These are phyloP conservation scores for Corapipo altera DNA, from an alignment of 2,113 vertebrate species.

Conservation along the genomic window DNA sequence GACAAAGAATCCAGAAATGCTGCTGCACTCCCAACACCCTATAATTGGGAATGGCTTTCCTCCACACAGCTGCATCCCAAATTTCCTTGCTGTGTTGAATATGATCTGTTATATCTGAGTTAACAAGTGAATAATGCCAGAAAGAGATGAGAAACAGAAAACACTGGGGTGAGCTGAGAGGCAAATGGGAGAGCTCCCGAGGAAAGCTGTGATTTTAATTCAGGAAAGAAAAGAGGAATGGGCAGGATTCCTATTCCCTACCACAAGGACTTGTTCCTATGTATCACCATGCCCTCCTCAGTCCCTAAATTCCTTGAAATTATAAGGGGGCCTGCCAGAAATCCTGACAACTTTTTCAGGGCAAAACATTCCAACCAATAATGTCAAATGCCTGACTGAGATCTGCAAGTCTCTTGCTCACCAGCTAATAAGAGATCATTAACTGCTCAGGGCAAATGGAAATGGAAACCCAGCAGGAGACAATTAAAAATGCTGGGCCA, in stretches of 20 bases:
- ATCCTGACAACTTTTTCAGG: background rate
- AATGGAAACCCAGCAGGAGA: slow-evolving; percentile 7
- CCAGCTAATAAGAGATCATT: slow-evolving; percentile 51
- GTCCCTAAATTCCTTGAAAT: background rate
- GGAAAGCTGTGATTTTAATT: background rate
- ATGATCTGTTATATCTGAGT: too few relatives aligned
- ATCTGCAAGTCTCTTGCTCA: background rate
- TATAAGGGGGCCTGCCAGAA: background rate
- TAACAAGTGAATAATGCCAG: background rate
- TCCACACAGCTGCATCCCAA: too few relatives aligned
- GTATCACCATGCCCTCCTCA: background rate
- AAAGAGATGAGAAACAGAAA: background rate
- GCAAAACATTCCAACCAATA: slow-evolving; percentile 23
- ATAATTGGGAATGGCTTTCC: too few relatives aligned
- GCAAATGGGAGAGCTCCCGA: background rate
- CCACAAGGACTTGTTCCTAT: background rate
- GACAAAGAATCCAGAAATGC: too few relatives aligned
- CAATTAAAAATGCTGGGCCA: background rate
- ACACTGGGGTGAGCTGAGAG: background rate
- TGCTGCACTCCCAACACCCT: too few relatives aligned
- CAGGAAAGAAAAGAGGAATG: background rate
- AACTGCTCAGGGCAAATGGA: slow-evolving; percentile 8
- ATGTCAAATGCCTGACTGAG: background rate
- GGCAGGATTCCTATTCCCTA: background rate
- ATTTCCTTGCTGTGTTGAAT: too few relatives aligned